Evolutionary conservation across 2,797 vertebrate genomes (phyloP), one percentile per base, ranked within the genome.

Genomic region (Parambassis ranga): DNA sequence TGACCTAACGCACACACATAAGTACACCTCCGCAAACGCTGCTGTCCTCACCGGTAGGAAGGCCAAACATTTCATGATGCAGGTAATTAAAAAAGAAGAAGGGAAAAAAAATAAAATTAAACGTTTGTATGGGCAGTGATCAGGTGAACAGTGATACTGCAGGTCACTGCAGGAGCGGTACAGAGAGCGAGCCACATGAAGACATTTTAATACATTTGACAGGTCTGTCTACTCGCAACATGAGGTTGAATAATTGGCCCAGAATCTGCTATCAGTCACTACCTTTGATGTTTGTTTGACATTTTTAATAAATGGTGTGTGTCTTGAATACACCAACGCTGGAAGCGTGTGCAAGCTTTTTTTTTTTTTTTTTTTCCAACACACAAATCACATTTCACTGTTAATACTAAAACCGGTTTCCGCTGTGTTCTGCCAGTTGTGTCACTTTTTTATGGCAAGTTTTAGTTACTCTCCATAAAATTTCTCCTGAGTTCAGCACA

Each of bases 41-140:
- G 26, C 47, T 35, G 31, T 71, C 37, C 53, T 63, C 3, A 32
- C 60, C 57, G 31, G 23, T 7, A 27, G 55, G 46, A 62, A 20
- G 46, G 39, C 33, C 28, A 56, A 37, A 27, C n/a, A 47, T 80
- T 80, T 76, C 46, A 83, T 65, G 63, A 64, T 48, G 20, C 18
- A 48, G 33, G 51, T 55, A 31, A 71, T 71, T 47, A 4, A 56
- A 65, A 60, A 63, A 39, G 44, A 14, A 22, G 4, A 19, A 9
- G 6, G 31, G 10, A 14, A 20, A 10, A 68, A 61, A 41, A 30
- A 41, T 13, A 36, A 41, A 28, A n/a, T n/a, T n/a, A n/a, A n/a
- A n/a, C 27, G 26, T 35, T 41, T 3, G n/a, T 26, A 36, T 13
- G 11, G 33, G 14, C 35, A 35, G 35, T 55, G 41, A 67, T 22